Evolutionary conservation across 2,797 vertebrate genomes (phyloP).

Genomic region (Paedocypris micromegethes): DNA sequence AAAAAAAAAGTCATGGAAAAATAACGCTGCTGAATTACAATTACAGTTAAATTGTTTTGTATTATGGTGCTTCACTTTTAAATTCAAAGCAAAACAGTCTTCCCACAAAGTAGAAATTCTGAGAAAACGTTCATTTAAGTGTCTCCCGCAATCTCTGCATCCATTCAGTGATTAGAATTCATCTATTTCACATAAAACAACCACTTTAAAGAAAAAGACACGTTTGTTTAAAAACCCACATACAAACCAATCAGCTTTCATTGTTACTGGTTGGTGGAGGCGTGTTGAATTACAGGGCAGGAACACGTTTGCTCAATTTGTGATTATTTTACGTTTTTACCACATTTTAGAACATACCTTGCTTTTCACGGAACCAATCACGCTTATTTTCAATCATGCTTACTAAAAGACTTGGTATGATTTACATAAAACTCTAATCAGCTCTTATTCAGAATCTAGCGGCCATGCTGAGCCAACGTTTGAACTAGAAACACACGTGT

Average conservation of each 20-base stretch:
- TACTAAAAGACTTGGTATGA: background rate
- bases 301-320: background rate
- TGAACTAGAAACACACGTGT: slow-evolving; percentile 12
- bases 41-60: background rate
- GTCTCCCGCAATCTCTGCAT: background rate
- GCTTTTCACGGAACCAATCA: background rate
- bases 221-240: background rate
- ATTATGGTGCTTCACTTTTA: too few relatives aligned
- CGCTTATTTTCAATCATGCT: background rate
- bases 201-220: too few relatives aligned
- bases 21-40: slow-evolving; percentile 5
- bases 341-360: background rate
- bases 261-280: slow-evolving; percentile 3
- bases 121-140: too few relatives aligned
- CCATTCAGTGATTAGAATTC: background rate
- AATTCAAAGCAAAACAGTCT: too few relatives aligned
- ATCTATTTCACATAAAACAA: slow-evolving; percentile 20
- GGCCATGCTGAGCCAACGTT: background rate
- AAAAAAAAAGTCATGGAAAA: too few relatives aligned
- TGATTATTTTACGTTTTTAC: background rate
- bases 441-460: slow-evolving; percentile 10
- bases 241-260: background rate
- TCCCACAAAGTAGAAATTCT: too few relatives aligned
- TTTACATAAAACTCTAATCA: background rate
- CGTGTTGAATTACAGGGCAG: background rate